Evolutionary conservation across 53 echinoderm and acorn worm genomes (phyloP), one percentile per base, ranked within the genome.

Genomic region (Apostichopus leukothele): DNA sequence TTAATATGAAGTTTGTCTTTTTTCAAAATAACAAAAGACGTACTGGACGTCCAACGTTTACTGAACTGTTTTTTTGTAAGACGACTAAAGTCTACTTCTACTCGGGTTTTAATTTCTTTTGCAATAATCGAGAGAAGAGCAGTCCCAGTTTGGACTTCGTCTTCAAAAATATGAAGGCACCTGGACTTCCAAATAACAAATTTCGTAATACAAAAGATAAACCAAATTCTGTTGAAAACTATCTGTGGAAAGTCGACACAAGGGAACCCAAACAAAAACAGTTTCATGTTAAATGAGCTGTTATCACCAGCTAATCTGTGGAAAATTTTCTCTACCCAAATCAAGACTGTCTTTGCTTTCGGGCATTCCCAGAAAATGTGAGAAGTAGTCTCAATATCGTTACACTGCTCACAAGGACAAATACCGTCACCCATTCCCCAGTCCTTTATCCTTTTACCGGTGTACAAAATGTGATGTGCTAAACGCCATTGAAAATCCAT

Each of bases 371-470:
- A 76, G 52, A 90, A 90, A 5, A 86, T 25, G 61, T 90, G 90
- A 3, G 11, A 21, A 16, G 84, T 84, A 53, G 51, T 75, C 60
- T 90, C 86, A 21, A 27, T 7, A 8, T 86, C 16, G 0, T 19
- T 51, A 14, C 89, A 89, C 39, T 76, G 76, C 25, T 10, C 5
- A 0, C 73, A 84, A 39, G 85, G 86, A 21, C 86, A 85, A 51
- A 67, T 61, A 53, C 85, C 86, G 18, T 90, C 76, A 59, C 90
- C 75, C 8, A 90, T 85, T 7, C 90, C 75, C 90, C 90, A 90
- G 23, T 60, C 27, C 13, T n/a, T 18, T 8, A 90, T 50, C 63
- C 84, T 90, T 0, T 9, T 90, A 61, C 90, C 0, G 16, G 84
- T 90, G 19, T 54, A 74, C 0, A 90, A 39, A 26, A 73, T 83